Evolutionary conservation across 2,797 vertebrate species (phyloP), one percentile per base, ranked within the genome.

Genomic region (Eidolon dupreanum): DNA sequence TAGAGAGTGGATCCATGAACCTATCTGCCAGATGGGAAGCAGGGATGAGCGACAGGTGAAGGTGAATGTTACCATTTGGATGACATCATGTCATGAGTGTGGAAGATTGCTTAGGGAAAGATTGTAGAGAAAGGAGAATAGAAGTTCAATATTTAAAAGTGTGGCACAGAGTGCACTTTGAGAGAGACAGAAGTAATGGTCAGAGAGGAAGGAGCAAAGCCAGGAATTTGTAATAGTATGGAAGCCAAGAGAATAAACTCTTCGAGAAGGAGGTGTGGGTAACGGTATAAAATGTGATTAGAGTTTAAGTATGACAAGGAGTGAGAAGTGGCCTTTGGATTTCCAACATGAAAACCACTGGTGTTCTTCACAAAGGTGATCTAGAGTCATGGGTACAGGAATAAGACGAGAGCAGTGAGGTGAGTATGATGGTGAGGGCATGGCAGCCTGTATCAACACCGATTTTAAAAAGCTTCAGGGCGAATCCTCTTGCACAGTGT

Each of bases 181-280:
- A 71, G 91, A 38, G 68, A 51, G 20, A 49, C 26, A 81, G 12
- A 83, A 43, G 8, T 2, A 31, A 15, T 28, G 6, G 7, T 33
- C 74, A 93, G 71, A 65, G 26, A 33, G 17, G 33, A 33, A 81
- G 22, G 59, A 49, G 53, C 3, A 43, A 59, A 36, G 5, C 3
- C 6, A 41, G 24, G 4, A 17, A 66, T 33, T 2, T 5, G 2
- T 15, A 51, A 2, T 11, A 8, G 15, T 8, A 24, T 0, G 5
- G 13, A 85, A 73, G 4, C 6, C n/a, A 55, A 6, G 16, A 74
- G 4, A 70, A 53, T 24, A 78, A 10, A 26, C 2, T 19, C 59
- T 94, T 88, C 36, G 16, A 46, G 51, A 36, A 82, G 28, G 22
- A 88, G 8, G 31, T 3, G 3, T 68, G 33, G 17, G 1, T 28